Percentiles rank a stretch among this genome's conserved stretches.
Conservation (phyloP, 2,113 vertebrate genomes). For the Polypterus bichir region DNA sequence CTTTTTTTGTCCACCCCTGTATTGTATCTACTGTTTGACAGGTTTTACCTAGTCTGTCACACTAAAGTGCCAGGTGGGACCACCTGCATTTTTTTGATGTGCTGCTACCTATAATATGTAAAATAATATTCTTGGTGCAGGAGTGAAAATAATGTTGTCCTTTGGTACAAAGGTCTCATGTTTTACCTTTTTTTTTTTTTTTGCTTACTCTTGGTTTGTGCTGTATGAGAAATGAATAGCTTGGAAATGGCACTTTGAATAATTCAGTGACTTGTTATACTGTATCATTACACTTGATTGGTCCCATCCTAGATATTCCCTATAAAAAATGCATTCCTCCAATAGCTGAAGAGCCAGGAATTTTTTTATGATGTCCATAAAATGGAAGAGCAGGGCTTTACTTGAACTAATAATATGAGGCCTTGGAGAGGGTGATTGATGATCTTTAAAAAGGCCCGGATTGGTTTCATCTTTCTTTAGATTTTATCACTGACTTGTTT, state of each 20-base stretch:
- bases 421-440: slow-evolving; percentile 72
- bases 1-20: too few species aligned
- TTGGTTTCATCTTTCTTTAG: slow-evolving; percentile 89
- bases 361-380: slow-evolving; percentile 74
- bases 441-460: slow-evolving; percentile 76
- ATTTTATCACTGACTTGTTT: slow-evolving; percentile 89
- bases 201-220: too few species aligned
- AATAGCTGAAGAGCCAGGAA: slow-evolving; percentile 48
- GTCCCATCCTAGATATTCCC: slow-evolving; percentile 48
- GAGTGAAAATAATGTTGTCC: too few species aligned
- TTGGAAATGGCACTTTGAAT: slow-evolving; percentile 22
- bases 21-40: too few species aligned
- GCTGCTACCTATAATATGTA: too few species aligned
- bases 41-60: too few species aligned
- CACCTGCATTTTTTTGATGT: too few species aligned
- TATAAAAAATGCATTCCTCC: slow-evolving; percentile 61
- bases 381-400: slow-evolving; percentile 78
- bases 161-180: too few species aligned
- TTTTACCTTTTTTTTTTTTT: too few species aligned
- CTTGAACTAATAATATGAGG: slow-evolving; percentile 80
- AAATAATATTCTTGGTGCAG: too few species aligned
- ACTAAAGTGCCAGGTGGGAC: too few species aligned
- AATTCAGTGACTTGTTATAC: slow-evolving; percentile 49
- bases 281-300: slow-evolving; percentile 52
- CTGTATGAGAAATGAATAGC: neutral